Evolutionary conservation across 2,797 vertebrate genomes (phyloP), one percentile per base, ranked within the genome.

Genomic region (Naso thynnoides): DNA sequence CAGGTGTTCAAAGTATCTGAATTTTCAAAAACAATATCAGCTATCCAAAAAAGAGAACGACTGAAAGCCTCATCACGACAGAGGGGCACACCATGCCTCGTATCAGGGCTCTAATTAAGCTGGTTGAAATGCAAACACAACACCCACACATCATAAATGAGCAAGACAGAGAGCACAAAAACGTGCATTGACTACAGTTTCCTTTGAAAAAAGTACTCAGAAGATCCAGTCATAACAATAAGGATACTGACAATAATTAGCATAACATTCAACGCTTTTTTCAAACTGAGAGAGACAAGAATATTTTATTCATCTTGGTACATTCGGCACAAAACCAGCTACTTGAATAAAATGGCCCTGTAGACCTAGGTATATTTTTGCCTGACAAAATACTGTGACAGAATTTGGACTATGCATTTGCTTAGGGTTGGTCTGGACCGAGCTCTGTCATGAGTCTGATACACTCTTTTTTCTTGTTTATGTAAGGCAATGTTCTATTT

Each of bases 141-240:
- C 82, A 80, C 76, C 84, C 62, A 85, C 77, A 65, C 76, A 65
- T 57, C 49, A 73, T 26, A 72, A 57, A 85, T 59, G 36, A 83
- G 71, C 44, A 78, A 81, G 78, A 80, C 62, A 75, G 48, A 58
- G 8, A 75, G 39, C 23, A 56, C 49, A 44, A 48, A 76, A 72
- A 71, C 54, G 50, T 23, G 59, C 31, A 72, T 19, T 45, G 29
- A 63, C 29, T 62, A 53, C 21, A 55, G 19, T 52, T 65, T 63
- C n/a, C 31, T 56, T 45, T 65, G 38, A 36, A 19, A 69, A 65
- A 50, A 56, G 11, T 15, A 49, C 33, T 31, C 2, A 44, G 10
- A 75, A 67, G 19, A 72, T 70, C 6, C 26, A 47, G 10, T 59
- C 24, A 41, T 57, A 77, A 75, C 49, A 90, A 73, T 57, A 23